Evolutionary conservation across 2,888 invertebrate species (phyloP), one percentile per base, ranked within the genome.

Genomic region (Caenorhabditis angaria): DNA sequence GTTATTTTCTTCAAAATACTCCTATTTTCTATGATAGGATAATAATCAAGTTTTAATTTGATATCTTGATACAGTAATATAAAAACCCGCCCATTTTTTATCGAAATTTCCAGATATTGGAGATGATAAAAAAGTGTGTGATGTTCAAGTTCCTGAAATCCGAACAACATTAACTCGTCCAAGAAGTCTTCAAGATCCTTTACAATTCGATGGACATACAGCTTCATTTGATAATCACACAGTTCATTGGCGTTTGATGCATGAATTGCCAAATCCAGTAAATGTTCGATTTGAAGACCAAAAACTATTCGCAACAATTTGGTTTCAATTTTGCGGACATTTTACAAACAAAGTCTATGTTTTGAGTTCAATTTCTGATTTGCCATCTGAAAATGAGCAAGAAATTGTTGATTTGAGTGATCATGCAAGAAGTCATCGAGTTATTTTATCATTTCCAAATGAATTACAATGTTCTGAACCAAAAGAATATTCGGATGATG

Each of bases 71-170:
- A 25, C 51, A 20, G 14, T 35, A 6, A 35, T 10, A 35, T 35
- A 35, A 35, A 35, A 10, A 35, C 8, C 35, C 8, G 14, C 14
- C 35, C 6, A 10, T 35, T 25, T 20, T 20, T 51, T 47, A 55
- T 83, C 22, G 4, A 48, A 48, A 48, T 48, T 61, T 47, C 41
- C 76, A 88, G 89, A 88, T 58, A 83, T 88, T 18, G 87, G 84
- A 28, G 75, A 81, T 22, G 88, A 88, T 70, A 61, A 65, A 29
- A 81, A 83, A 48, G 87, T 87, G 6, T 63, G 80, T 58, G 81
- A 84, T 57, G 81, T 84, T 20, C 88, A 89, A 80, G 84, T 88
- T 35, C 88, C 89, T 1, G 88, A 89, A 69, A 79, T 88, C 22
- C 79, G 87, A 20, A 85, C 87, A 2, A 88, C 88, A 59, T 69